phyloP scores from a whole-genome alignment of 2,113 vertebrate species.

The Cranoglanis bouderius region DNA sequence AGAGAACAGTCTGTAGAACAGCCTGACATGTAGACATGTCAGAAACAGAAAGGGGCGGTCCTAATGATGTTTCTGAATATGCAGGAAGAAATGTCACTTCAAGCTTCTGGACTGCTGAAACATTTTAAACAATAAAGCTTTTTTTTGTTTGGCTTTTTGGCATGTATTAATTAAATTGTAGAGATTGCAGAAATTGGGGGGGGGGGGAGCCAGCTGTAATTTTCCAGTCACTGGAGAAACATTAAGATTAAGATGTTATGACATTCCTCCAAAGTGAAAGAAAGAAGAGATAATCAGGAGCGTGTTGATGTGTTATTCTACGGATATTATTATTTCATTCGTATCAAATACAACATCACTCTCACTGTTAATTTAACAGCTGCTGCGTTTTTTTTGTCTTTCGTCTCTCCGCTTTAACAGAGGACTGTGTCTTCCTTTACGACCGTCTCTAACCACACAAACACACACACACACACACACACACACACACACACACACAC shows the following conservation, averaged over 20 bases:
- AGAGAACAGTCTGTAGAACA: too few relatives aligned
- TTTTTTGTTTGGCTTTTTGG: too few relatives aligned
- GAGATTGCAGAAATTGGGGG: too few relatives aligned
- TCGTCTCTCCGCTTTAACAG: not conserved
- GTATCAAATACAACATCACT: not conserved
- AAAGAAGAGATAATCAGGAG: not conserved
- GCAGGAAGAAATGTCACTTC: too few relatives aligned
- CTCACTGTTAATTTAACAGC: not conserved
- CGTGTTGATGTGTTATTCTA: not conserved
- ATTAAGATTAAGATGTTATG: not conserved
- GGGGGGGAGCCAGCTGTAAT: not conserved
- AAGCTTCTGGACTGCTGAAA: too few relatives aligned
- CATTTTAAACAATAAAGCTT: too few relatives aligned
- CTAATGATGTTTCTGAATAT: too few relatives aligned
- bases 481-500: not conserved
- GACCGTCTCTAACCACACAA: not conserved
- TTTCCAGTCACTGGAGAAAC: not conserved
- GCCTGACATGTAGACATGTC: too few relatives aligned
- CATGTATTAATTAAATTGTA: too few relatives aligned
- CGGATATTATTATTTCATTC: not conserved
- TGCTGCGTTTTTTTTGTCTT: not conserved
- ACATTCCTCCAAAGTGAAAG: too few relatives aligned
- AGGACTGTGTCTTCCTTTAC: not conserved
- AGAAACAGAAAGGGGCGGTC: not conserved
- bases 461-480: constrained; percentile 13